Percentiles rank a stretch among this genome's conserved stretches.
These are phyloP conservation scores for Microdon myrmicae DNA, from an alignment of 2,888 invertebrate species.

Conservation along the genomic window DNA sequence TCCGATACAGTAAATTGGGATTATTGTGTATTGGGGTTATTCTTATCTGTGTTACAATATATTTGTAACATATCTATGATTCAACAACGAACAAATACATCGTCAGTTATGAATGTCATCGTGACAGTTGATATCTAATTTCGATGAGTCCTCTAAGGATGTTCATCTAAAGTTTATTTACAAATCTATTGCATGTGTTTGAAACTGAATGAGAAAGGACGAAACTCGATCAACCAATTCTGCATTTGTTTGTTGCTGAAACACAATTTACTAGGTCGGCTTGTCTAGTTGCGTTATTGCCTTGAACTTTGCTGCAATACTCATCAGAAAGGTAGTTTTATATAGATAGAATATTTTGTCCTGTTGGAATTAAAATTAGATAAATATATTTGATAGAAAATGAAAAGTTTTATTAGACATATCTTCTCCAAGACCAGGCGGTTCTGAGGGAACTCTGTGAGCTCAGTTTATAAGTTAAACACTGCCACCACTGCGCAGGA, in stretches of 20 bases:
- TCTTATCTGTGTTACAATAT: too few species aligned
- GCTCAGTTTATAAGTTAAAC: conserved; percentile 64
- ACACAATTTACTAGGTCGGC: conserved; percentile 60
- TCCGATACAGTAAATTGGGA: too few species aligned
- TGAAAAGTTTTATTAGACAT: conserved; percentile 8
- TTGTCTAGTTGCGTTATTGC: conserved; percentile 64
- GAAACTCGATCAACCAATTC: too few species aligned
- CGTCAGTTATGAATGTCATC: conserved; percentile 17
- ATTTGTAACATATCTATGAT: conserved; percentile 31
- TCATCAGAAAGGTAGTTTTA: conserved; percentile 61
- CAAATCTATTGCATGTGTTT: conserved; percentile 16
- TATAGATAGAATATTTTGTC: too few species aligned
- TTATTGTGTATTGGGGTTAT: too few species aligned
- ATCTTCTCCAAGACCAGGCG: conserved; percentile 61
- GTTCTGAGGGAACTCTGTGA: conserved; percentile 55
- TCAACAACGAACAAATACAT: conserved; percentile 44
- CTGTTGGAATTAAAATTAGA: too few species aligned
- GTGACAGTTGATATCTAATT: conserved; percentile 13
- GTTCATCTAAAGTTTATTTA: conserved; percentile 26
- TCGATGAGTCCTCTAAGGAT: conserved; percentile 3
- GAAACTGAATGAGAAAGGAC: conserved; percentile 15
- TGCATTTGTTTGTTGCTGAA: conserved; percentile 62
- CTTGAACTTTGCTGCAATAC: conserved; percentile 67
- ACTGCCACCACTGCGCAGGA: conserved; percentile 67
- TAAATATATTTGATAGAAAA: not conserved